These are phyloP conservation scores for Macroramphosus scolopax DNA, from an alignment of 2,797 vertebrate genomes.

Conservation along the genomic window DNA sequence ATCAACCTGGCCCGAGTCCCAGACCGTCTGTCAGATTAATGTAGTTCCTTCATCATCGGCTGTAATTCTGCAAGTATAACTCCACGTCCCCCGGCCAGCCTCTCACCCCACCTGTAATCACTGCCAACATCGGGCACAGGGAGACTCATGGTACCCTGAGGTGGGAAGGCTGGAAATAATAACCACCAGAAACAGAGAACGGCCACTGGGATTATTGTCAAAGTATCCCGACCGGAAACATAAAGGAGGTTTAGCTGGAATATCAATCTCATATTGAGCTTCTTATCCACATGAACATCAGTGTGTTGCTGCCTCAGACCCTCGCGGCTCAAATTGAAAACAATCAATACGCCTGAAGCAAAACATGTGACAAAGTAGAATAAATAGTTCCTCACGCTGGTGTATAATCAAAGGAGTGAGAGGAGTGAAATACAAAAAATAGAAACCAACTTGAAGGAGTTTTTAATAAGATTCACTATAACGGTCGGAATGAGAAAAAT, in stretches of 20 bases:
- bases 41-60: constrained; percentile 43
- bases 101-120: constrained; percentile 28
- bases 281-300: constrained; percentile 24
- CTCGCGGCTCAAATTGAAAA: no score
- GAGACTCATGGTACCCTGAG: constrained; percentile 31
- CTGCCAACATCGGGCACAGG: constrained; percentile 39
- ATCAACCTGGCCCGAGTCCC: constrained; percentile 31
- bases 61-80: constrained; percentile 51
- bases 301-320: constrained; percentile 18
- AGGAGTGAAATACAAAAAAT: constrained; percentile 31
- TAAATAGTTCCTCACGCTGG: constrained; percentile 20
- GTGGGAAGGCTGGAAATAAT: no score
- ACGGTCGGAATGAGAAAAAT: constrained; percentile 48
- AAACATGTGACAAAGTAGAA: constrained; percentile 33
- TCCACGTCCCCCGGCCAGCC: constrained; percentile 21
- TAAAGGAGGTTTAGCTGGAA: constrained; percentile 30
- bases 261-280: constrained; percentile 15
- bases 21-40: constrained; percentile 37
- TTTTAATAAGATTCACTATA: constrained; percentile 44
- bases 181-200: no score
- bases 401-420: constrained; percentile 11
- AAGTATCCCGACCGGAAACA: constrained; percentile 30
- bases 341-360: no score
- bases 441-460: constrained; percentile 25
- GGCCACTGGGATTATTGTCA: constrained; percentile 12